phyloP scores from a whole-genome alignment of 2,113 vertebrate genomes.

The Apodemus sylvaticus region DNA sequence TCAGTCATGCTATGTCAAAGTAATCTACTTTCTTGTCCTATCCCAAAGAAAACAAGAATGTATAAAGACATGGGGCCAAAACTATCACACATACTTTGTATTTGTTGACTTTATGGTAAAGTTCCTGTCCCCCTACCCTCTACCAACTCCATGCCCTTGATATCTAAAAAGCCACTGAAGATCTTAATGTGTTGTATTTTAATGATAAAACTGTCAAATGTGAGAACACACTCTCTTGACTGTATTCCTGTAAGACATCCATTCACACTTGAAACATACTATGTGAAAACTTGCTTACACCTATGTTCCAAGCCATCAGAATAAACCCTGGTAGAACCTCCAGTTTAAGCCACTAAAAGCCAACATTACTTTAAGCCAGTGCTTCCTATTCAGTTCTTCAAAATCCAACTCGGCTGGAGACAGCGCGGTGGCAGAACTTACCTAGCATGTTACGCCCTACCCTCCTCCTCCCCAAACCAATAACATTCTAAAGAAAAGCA shows the following conservation, averaged over 20 bases:
- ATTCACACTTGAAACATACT: neutral
- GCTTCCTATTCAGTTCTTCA: constrained; percentile 19
- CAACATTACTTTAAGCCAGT: neutral
- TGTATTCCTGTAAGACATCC: neutral
- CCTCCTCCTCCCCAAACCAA: neutral
- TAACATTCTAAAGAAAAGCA: constrained; percentile 22
- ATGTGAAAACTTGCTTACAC: neutral
- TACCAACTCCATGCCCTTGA: neutral
- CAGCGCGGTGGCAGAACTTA: neutral
- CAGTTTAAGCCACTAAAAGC: neutral
- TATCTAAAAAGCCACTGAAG: neutral
- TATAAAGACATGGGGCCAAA: neutral
- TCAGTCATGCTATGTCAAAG: neutral
- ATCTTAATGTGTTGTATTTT: neutral
- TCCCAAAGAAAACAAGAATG: neutral
- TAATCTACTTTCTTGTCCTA: neutral
- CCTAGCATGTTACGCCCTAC: too few species aligned
- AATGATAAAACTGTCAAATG: neutral
- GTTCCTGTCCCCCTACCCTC: neutral
- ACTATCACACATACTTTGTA: neutral
- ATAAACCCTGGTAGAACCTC: neutral
- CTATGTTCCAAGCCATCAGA: neutral
- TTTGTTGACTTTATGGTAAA: neutral
- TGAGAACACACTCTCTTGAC: neutral
- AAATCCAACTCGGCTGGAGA: constrained; percentile 5